These are phyloP conservation scores for Tribolium freemani DNA, from an alignment of 2,888 invertebrate genomes.

Conservation along the genomic window DNA sequence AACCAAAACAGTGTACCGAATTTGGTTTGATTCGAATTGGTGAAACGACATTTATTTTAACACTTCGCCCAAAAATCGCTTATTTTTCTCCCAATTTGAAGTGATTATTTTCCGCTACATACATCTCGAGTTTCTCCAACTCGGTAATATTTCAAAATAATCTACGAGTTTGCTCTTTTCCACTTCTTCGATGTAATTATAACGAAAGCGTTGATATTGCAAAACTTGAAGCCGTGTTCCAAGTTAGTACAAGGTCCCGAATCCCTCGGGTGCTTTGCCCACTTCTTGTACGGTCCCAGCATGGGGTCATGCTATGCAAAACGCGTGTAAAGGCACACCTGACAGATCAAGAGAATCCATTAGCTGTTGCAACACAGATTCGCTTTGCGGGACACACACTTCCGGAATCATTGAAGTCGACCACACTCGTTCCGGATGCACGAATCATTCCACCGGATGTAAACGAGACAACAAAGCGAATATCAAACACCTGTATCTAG, in stretches of 20 bases:
- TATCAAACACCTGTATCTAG: background rate
- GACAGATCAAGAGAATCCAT: slow-evolving; percentile 26
- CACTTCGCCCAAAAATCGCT: no score
- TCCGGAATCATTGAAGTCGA: slow-evolving; percentile 17
- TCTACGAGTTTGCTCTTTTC: slow-evolving; percentile 12
- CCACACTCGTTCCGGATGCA: slow-evolving; percentile 6
- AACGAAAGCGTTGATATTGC: slow-evolving; percentile 15
- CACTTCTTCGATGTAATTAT: slow-evolving; percentile 20
- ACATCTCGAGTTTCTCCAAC: slow-evolving; percentile 8
- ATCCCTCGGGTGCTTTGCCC: background rate
- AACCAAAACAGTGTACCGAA: background rate
- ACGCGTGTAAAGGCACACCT: slow-evolving; percentile 24
- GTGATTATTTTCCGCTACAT: background rate
- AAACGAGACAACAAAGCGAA: slow-evolving; percentile 1
- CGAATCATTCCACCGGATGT: slow-evolving; percentile 5
- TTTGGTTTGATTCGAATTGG: background rate
- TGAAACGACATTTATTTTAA: no score
- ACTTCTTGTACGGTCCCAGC: background rate
- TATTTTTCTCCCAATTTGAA: background rate
- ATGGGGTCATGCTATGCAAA: slow-evolving; percentile 5
- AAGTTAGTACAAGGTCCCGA: background rate
- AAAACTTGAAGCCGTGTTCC: background rate
- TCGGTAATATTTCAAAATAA: slow-evolving; percentile 28
- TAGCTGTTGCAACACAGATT: slow-evolving; percentile 15
- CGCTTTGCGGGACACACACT: slow-evolving; percentile 18